A percentile compares a stretch with the other conserved stretches of the same genome.
phyloP scores from a whole-genome alignment of 2,888 invertebrate species.

The Epistrophe eligans region DNA sequence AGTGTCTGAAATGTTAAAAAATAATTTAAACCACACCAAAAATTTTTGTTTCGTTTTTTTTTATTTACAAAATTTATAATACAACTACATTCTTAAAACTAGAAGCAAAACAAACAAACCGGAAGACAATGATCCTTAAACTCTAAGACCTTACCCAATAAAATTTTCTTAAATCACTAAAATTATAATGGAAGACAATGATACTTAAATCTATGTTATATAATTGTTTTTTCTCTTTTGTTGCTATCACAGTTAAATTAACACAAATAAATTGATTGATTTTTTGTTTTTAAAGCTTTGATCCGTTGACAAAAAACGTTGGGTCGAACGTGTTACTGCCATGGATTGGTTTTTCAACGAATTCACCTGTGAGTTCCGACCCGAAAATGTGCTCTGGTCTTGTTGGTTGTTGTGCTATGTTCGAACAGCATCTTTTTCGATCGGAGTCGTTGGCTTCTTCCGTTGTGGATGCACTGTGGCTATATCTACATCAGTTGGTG shows the following conservation, averaged over 20 bases:
- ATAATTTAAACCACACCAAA: not conserved
- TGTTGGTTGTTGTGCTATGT: slow-evolving; percentile 10
- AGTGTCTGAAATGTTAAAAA: slow-evolving; percentile 7
- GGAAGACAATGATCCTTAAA: slow-evolving; percentile 79
- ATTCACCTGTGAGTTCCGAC: slow-evolving; percentile 20
- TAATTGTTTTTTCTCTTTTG: slow-evolving; percentile 20
- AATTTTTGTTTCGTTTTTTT: slow-evolving; percentile 45
- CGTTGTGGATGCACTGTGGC: slow-evolving; percentile 59
- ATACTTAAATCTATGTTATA: slow-evolving; percentile 11
- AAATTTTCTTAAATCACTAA: slow-evolving; percentile 55
- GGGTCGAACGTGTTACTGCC: slow-evolving; percentile 17
- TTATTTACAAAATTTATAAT: slow-evolving; percentile 65
- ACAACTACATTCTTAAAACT: slow-evolving; percentile 55
- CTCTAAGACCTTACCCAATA: slow-evolving; percentile 66
- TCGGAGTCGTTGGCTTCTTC: slow-evolving; percentile 41
- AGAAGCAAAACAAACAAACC: slow-evolving; percentile 79
- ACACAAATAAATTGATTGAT: slow-evolving; percentile 45
- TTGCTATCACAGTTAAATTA: slow-evolving; percentile 72
- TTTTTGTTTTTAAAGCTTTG: slow-evolving; percentile 58
- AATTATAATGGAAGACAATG: slow-evolving; percentile 71
- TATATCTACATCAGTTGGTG: not conserved
- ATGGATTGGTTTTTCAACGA: slow-evolving; percentile 56
- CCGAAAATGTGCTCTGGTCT: slow-evolving; percentile 28
- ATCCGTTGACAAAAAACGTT: slow-evolving; percentile 39
- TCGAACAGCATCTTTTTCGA: slow-evolving; percentile 48